Conservation (phyloP, 2,113 vertebrate genomes). For the Taxidea taxus region DNA sequence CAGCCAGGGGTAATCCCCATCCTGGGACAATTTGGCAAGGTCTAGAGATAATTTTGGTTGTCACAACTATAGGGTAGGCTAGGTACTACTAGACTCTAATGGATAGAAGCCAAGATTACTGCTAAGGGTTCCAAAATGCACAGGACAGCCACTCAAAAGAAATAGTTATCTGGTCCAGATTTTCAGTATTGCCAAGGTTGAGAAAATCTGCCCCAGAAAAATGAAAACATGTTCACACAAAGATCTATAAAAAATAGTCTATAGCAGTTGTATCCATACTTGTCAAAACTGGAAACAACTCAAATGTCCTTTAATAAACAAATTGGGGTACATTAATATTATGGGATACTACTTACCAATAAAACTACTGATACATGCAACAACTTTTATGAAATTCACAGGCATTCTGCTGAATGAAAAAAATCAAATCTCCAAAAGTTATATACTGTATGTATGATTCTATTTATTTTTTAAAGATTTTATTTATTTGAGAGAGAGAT, state of each 20-base stretch:
- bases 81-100: background rate
- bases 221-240: background rate
- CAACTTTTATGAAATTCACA: background rate
- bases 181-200: background rate
- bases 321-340: background rate
- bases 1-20: background rate
- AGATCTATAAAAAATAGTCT: background rate
- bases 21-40: background rate
- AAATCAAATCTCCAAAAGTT: background rate
- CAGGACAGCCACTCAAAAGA: background rate
- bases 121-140: background rate
- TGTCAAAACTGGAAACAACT: background rate
- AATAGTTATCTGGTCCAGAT: background rate
- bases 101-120: background rate
- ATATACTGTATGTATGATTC: background rate
- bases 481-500: no score
- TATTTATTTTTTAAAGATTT: background rate
- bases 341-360: background rate
- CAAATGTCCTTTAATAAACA: background rate
- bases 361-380: background rate
- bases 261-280: background rate
- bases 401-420: background rate
- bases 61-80: background rate
- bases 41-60: background rate
- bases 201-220: background rate